Percentiles rank a stretch among this genome's conserved stretches.
Conservation (phyloP, 2,113 vertebrate species). For the Macaca nemestrina region DNA sequence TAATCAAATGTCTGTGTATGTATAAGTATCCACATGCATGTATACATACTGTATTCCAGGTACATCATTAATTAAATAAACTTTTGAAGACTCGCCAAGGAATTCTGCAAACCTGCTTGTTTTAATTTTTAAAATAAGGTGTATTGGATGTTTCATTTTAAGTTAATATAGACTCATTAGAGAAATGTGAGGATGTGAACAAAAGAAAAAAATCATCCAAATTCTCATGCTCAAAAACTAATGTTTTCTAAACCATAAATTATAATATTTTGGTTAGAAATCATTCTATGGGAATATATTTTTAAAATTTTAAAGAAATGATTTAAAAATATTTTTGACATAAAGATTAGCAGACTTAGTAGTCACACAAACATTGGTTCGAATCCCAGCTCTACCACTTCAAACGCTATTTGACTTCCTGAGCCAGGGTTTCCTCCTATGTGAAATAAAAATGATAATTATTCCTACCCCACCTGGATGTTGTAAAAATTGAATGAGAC, state of each 20-base stretch:
- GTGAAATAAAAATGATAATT: background rate
- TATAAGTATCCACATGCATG: background rate
- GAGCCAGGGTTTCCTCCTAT: background rate
- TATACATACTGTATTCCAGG: background rate
- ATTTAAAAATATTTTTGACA: background rate
- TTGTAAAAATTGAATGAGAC: background rate
- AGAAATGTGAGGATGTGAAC: background rate
- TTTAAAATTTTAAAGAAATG: background rate
- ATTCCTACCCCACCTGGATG: background rate
- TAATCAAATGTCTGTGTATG: background rate
- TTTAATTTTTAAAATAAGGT: slow-evolving; percentile 40
- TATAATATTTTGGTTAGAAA: slow-evolving; percentile 1
- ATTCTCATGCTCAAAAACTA: background rate
- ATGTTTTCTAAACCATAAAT: background rate
- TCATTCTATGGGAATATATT: background rate
- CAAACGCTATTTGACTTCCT: background rate
- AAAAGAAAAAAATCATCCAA: background rate
- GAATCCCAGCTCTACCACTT: background rate
- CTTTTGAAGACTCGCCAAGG: background rate
- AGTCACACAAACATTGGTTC: background rate
- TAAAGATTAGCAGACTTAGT: background rate
- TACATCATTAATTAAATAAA: background rate
- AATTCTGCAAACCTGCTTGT: background rate
- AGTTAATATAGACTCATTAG: background rate
- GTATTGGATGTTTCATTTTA: background rate